Conservation (phyloP, 2,113 vertebrate species). For the Entelurus aequoreus region DNA sequence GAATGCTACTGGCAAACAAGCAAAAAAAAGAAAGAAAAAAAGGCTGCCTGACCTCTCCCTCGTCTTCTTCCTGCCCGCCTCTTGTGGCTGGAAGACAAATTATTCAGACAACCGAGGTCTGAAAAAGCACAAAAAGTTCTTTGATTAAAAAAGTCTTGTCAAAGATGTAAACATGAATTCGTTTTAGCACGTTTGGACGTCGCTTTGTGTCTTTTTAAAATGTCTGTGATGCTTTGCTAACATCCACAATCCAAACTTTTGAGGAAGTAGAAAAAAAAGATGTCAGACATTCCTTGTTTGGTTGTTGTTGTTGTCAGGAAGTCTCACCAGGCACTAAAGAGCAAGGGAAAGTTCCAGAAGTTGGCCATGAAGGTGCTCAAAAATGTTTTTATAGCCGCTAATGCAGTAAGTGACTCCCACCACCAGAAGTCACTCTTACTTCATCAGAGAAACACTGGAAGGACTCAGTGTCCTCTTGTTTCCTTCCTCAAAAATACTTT, state of each 20-base stretch:
- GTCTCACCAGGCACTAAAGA: constrained; percentile 33
- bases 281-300: constrained; percentile 47
- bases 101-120: constrained; percentile 19
- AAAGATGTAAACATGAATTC: constrained; percentile 63
- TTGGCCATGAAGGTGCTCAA: not conserved
- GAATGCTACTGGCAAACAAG: not conserved
- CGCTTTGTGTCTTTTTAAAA: constrained; percentile 7
- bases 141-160: not conserved
- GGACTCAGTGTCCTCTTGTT: constrained; percentile 7
- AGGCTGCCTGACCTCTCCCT: not conserved
- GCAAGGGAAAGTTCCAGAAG: constrained; percentile 6
- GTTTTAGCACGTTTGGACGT: constrained; percentile 40
- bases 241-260: not conserved
- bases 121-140: constrained; percentile 6
- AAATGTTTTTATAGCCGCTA: not conserved
- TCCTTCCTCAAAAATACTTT: not conserved
- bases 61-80: constrained; percentile 7
- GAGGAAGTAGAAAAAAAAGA: constrained; percentile 3
- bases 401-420: constrained; percentile 17
- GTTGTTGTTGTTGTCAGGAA: constrained; percentile 5
- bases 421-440: constrained; percentile 58
- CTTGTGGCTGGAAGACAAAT: constrained; percentile 45
- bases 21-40: too few species aligned
- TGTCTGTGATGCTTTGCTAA: not conserved
- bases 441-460: constrained; percentile 16